Base-by-base conservation (phyloP, 2,888 invertebrate genomes). In the Branchipolynoe longqiensis region DNA sequence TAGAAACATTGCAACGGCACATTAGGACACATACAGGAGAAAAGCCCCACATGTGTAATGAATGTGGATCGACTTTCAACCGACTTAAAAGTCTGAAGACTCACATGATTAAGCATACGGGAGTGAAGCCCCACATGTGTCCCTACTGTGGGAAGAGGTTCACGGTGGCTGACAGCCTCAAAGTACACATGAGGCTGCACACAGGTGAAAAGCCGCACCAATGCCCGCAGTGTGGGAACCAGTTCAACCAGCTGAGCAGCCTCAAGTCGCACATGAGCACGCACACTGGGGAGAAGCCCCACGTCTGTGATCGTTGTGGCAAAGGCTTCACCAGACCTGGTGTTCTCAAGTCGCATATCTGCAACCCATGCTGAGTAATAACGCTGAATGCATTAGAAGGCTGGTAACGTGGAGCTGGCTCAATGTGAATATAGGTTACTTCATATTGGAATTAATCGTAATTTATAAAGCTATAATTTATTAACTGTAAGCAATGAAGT, bases 211-310 rank as follows among this genome's bases (percentile, higher is more conserved):
- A 22, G 18, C 8, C 69, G n/a, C 31, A 78, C 25, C 1, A n/a
- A 28, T 78, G 78, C 31, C 3, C 41, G 14, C 6, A 33, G 31
- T 59, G 82, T 28, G 58, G 31, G 14, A 58, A 59, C 22, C 33
- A n/a, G n/a, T 59, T 58, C 58, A 25, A 8, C 12, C 82, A 82
- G 38, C 25, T 28, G 0, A 33, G 31, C 12, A 18, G 33, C 82
- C 36, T 38, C 1, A 38, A 38, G 87, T 94, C 94, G 59, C 94
- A 94, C 89, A 93, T 93, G 56, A 14, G 28, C n/a, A 82, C 31
- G 3, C 82, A 82, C 58, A 31, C 82, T 6, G 82, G 58, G 3
- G 58, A 56, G 36, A 82, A 56, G 36, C 82, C 82, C 14, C 56
- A 58, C 25, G 38, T 56, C 58, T 82, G 82, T 25, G 14, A 28